Evolutionary conservation across 2,888 invertebrate genomes (phyloP).

Genomic region (Metellina segmentata): DNA sequence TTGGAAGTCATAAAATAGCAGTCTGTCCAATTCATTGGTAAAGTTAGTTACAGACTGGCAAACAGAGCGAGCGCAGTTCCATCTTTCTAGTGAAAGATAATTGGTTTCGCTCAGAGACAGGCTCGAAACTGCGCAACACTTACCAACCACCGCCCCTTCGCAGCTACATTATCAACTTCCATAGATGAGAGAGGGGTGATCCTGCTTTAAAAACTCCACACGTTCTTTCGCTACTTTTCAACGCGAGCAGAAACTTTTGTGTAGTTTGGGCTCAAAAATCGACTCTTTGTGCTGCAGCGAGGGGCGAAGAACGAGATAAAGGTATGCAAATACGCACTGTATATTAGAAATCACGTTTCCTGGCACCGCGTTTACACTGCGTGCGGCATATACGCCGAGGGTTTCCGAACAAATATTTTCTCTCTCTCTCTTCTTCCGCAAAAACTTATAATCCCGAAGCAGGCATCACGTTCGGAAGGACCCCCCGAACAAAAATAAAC

Average conservation of each 20-base stretch:
- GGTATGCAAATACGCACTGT: conserved; percentile 70
- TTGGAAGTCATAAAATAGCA: too few relatives aligned
- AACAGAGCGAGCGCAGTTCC: too few relatives aligned
- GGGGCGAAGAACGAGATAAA: conserved; percentile 33
- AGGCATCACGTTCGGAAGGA: conserved; percentile 38
- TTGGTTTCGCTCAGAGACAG: background rate
- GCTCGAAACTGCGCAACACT: too few relatives aligned
- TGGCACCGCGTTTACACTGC: conserved; percentile 21
- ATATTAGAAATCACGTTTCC: conserved; percentile 68
- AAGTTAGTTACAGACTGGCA: too few relatives aligned
- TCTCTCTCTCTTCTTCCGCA: conserved; percentile 23
- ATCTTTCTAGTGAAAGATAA: background rate
- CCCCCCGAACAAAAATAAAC: conserved; percentile 49
- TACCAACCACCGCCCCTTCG: too few relatives aligned
- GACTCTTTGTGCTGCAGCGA: conserved; percentile 10
- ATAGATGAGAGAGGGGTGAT: background rate
- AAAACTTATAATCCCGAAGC: conserved; percentile 64
- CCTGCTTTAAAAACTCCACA: conserved; percentile 60
- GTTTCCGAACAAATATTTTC: conserved; percentile 43
- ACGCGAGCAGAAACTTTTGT: conserved; percentile 43
- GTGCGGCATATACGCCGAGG: conserved; percentile 15
- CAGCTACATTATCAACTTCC: too few relatives aligned
- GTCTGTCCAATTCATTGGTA: too few relatives aligned
- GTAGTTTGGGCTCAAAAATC: conserved; percentile 23
- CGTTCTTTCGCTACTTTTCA: conserved; percentile 39